These are phyloP conservation scores for Drosophila tsacasi DNA, from an alignment of 1,140 invertebrate genomes.

Conservation along the genomic window DNA sequence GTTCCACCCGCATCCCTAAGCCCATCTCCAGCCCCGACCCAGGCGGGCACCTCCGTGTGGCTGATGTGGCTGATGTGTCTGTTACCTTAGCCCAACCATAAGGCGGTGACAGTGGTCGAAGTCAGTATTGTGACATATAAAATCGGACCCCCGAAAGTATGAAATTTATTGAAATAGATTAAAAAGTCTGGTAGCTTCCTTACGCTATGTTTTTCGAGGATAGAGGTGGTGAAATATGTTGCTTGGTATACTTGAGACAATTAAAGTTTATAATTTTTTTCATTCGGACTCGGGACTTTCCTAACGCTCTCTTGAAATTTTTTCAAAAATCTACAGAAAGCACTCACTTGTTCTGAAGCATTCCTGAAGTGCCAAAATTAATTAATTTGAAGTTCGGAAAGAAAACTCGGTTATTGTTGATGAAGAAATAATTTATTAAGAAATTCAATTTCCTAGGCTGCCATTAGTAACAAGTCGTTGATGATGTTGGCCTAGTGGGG, in stretches of 20 bases:
- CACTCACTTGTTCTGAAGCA: background rate
- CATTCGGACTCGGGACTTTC: too few species aligned
- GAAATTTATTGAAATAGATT: background rate
- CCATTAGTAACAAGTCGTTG: too few species aligned
- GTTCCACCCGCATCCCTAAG: constrained; percentile 1
- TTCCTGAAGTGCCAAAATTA: too few species aligned
- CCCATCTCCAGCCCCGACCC: background rate
- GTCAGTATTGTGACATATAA: background rate
- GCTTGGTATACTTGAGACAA: background rate
- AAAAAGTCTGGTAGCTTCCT: background rate
- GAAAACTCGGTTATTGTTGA: too few species aligned
- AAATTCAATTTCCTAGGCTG: too few species aligned
- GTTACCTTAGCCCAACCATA: constrained; percentile 56
- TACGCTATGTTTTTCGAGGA: too few species aligned
- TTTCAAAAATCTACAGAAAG: background rate
- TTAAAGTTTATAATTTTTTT: too few species aligned
- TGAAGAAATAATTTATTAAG: too few species aligned
- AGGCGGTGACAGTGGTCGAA: constrained; percentile 3
- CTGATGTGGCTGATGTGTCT: constrained; percentile 25
- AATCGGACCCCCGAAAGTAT: background rate
- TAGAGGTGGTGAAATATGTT: background rate
- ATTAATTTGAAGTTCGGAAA: too few species aligned
- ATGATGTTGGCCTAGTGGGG: too few species aligned
- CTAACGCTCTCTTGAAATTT: background rate
- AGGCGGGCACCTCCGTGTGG: background rate